Conservation (phyloP, 2,113 vertebrate genomes). For the Hippoglossus stenolepis region DNA sequence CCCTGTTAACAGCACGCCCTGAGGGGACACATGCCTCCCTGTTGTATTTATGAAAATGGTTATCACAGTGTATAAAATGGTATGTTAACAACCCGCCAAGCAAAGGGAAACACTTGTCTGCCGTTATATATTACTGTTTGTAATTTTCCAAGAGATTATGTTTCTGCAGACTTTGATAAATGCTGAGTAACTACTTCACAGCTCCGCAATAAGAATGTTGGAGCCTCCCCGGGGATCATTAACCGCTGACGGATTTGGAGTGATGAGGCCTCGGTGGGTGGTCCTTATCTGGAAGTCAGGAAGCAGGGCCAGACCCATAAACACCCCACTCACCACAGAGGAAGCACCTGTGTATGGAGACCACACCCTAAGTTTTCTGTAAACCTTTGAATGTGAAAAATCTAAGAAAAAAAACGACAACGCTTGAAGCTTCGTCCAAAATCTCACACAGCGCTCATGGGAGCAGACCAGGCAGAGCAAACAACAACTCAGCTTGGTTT, state of each 20-base stretch:
- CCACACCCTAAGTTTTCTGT: conserved; percentile 67
- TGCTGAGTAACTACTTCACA: conserved; percentile 75
- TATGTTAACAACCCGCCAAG: conserved; percentile 54
- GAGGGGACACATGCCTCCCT: conserved; percentile 34
- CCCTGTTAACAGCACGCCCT: conserved; percentile 40
- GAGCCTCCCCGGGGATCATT: conserved; percentile 64
- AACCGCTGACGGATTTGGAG: conserved; percentile 72
- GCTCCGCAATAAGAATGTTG: conserved; percentile 53
- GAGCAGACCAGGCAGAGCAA: conserved; percentile 24
- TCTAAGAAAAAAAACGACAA: not conserved
- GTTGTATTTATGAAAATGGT: conserved; percentile 48
- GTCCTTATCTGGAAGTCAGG: conserved; percentile 78
- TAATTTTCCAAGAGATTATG: conserved; percentile 50
- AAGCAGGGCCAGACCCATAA: conserved; percentile 78
- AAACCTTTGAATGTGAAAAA: conserved; percentile 53
- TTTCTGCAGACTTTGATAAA: conserved; percentile 68
- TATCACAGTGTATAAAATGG: conserved; percentile 35
- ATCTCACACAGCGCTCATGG: conserved; percentile 37
- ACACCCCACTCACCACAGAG: conserved; percentile 69
- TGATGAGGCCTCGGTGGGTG: conserved; percentile 76
- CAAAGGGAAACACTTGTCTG: conserved; percentile 41
- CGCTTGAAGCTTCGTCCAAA: conserved; percentile 1
- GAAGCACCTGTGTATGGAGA: conserved; percentile 65
- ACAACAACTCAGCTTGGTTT: conserved; percentile 52
- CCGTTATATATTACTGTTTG: conserved; percentile 51